These are phyloP conservation scores for Zaprionus taronus DNA, from an alignment of 1,140 invertebrate species.

Conservation along the genomic window DNA sequence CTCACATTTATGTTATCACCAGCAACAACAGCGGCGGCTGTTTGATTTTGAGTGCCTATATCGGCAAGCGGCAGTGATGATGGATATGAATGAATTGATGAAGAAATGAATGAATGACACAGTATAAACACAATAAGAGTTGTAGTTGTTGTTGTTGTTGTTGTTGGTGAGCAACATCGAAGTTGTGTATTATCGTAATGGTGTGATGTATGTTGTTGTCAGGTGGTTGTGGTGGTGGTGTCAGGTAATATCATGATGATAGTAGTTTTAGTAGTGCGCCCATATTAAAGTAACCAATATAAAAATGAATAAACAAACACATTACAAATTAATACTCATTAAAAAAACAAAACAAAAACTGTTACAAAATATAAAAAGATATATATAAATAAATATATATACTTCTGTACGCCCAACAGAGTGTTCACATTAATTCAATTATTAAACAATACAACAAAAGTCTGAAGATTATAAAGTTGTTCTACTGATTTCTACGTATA, in stretches of 20 bases:
- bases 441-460: slow-evolving; percentile 2
- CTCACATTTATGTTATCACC: slow-evolving; percentile 91
- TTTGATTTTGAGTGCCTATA: slow-evolving; percentile 82
- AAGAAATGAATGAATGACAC: slow-evolving; percentile 71
- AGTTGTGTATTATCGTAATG: slow-evolving; percentile 31
- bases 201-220: slow-evolving; percentile 47
- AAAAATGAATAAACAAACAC: slow-evolving; percentile 79
- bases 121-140: slow-evolving; percentile 66
- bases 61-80: slow-evolving; percentile 53
- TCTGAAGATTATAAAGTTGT: neutral
- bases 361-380: slow-evolving; percentile 19
- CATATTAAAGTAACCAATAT: slow-evolving; percentile 76
- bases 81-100: slow-evolving; percentile 58
- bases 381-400: slow-evolving; percentile 5
- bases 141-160: slow-evolving; percentile 9
- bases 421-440: neutral
- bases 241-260: slow-evolving; percentile 38
- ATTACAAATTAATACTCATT: slow-evolving; percentile 57
- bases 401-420: neutral
- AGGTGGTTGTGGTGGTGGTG: slow-evolving; percentile 54
- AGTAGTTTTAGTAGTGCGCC: slow-evolving; percentile 66
- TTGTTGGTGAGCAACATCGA: slow-evolving; percentile 30
- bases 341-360: slow-evolving; percentile 14
- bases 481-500: neutral
- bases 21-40: slow-evolving; percentile 77